A percentile compares a stretch with the other conserved stretches of the same genome.
Evolutionary conservation across 2,113 vertebrate species (phyloP).

Genomic region (Paraplagusia blochii): DNA sequence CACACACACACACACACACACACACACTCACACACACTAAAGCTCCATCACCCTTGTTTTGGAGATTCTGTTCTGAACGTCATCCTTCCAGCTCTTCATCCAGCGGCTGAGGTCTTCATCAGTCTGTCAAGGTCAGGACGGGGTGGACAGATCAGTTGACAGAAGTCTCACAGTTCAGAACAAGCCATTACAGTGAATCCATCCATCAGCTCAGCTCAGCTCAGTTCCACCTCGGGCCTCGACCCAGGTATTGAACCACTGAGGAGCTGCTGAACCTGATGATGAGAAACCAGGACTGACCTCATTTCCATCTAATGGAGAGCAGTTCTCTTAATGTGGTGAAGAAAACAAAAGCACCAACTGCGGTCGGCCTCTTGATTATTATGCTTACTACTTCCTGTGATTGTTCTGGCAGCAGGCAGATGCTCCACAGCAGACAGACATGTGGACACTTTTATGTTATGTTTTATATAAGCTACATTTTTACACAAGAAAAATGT

Average conservation of each 20-base stretch:
- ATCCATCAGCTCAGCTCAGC: too few relatives aligned
- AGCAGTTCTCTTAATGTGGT: background rate
- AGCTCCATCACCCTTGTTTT: slow-evolving; percentile 10
- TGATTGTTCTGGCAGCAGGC: slow-evolving; percentile 1
- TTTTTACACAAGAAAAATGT: too few relatives aligned
- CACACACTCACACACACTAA: slow-evolving; percentile 8
- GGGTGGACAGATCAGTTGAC: slow-evolving; percentile 11
- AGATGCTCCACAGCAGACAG: background rate
- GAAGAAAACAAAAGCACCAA: background rate
- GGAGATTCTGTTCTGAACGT: slow-evolving; percentile 3
- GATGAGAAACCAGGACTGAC: slow-evolving; percentile 11
- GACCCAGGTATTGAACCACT: background rate
- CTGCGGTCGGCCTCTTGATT: background rate
- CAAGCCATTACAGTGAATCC: slow-evolving; percentile 4
- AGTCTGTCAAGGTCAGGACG: too few relatives aligned
- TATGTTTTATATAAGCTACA: too few relatives aligned
- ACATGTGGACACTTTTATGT: too few relatives aligned
- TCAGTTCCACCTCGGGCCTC: slow-evolving; percentile 2
- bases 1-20: slow-evolving; percentile 11
- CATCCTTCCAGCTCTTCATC: slow-evolving; percentile 15
- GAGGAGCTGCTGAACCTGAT: slow-evolving; percentile 3
- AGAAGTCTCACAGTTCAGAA: slow-evolving; percentile 10
- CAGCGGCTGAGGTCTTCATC: background rate
- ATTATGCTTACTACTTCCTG: slow-evolving; percentile 9
- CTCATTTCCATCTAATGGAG: background rate